Percentiles rank a stretch among this genome's conserved stretches.
Evolutionary conservation across 2,888 invertebrate species (phyloP).

Genomic region (Tipula confusa): DNA sequence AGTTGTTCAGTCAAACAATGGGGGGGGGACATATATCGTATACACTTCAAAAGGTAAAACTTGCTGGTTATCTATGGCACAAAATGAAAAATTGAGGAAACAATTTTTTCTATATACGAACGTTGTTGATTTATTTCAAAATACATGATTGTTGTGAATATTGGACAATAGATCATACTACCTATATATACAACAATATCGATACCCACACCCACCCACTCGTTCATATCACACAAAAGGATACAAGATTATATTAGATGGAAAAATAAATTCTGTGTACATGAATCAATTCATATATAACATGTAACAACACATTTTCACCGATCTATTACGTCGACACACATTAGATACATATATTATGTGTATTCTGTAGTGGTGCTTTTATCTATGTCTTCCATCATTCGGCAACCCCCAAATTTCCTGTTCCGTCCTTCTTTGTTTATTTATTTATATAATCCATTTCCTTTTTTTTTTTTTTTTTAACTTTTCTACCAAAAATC

Average conservation of each 20-base stretch:
- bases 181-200: neutral
- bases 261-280: neutral
- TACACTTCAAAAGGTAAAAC: neutral
- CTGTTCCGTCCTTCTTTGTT: neutral
- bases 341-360: neutral
- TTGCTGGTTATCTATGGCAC: neutral
- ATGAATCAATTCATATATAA: neutral
- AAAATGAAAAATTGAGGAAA: neutral
- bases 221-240: neutral
- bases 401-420: neutral
- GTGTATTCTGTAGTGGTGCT: neutral
- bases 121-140: conserved; percentile 8
- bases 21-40: neutral
- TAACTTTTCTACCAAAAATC: neutral
- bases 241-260: neutral
- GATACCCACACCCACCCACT: too few relatives aligned
- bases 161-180: neutral
- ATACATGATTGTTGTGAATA: neutral
- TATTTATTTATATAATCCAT: neutral
- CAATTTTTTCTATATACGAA: neutral
- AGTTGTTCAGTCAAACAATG: neutral
- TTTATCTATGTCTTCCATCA: neutral
- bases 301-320: neutral
- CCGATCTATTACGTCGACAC: neutral
- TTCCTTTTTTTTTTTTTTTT: too few relatives aligned